Conservation (phyloP, 2,888 invertebrate genomes). For the Microdon myrmicae region DNA sequence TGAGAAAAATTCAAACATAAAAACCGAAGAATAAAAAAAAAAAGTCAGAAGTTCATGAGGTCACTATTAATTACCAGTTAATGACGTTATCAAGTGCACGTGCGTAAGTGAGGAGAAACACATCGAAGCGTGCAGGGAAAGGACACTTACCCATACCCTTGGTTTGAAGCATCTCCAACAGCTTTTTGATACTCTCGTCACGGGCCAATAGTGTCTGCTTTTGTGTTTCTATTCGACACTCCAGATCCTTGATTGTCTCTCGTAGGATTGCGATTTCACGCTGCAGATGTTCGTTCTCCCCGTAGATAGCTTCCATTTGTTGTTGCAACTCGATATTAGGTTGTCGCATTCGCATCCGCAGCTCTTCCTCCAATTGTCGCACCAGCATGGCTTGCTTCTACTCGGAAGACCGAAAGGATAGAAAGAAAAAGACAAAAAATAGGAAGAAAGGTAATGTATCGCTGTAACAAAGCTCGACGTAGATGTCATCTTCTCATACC, state of each 20-base stretch:
- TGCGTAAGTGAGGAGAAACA: not conserved
- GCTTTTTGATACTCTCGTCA: slow-evolving; percentile 98
- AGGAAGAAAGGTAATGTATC: not conserved
- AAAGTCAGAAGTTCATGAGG: slow-evolving; percentile 50
- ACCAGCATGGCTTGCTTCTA: slow-evolving; percentile 97
- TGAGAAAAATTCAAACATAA: too few species aligned
- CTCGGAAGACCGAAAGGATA: slow-evolving; percentile 35
- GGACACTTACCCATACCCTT: slow-evolving; percentile 91
- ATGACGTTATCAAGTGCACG: slow-evolving; percentile 38
- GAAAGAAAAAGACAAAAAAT: slow-evolving; percentile 8
- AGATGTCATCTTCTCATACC: slow-evolving; percentile 71
- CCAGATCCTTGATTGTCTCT: slow-evolving; percentile 96
- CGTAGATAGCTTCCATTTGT: slow-evolving; percentile 90
- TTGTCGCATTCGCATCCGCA: slow-evolving; percentile 86
- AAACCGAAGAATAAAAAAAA: slow-evolving; percentile 4
- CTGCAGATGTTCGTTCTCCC: slow-evolving; percentile 93
- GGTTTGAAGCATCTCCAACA: slow-evolving; percentile 97
- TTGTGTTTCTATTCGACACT: slow-evolving; percentile 96
- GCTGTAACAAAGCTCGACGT: not conserved
- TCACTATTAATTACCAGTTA: slow-evolving; percentile 45
- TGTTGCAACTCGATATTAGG: slow-evolving; percentile 92
- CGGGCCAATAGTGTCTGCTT: slow-evolving; percentile 96
- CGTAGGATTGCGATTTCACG: slow-evolving; percentile 91
- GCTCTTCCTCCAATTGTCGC: slow-evolving; percentile 91
- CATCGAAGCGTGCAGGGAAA: not conserved